These are phyloP conservation scores for Ceratitis capitata DNA, from an alignment of 1,140 invertebrate species.

Conservation along the genomic window DNA sequence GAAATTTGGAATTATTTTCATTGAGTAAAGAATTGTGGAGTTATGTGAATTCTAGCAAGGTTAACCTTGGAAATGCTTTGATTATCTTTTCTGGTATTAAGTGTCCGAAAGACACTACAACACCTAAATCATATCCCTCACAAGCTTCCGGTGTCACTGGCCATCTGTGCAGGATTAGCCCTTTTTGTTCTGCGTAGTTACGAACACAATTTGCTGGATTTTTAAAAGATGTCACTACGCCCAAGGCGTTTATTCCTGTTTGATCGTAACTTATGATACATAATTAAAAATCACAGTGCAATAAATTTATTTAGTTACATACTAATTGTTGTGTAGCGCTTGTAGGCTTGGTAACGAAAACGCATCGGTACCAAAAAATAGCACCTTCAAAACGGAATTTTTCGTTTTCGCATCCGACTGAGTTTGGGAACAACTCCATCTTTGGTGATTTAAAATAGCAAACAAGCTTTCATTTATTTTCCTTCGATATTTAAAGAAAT, in stretches of 20 bases:
- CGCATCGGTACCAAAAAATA: conserved; percentile 77
- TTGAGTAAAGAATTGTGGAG: too few relatives aligned
- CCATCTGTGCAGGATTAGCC: conserved; percentile 70
- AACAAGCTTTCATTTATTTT: conserved; percentile 11
- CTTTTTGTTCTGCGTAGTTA: conserved; percentile 57
- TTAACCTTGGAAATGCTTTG: conserved; percentile 72
- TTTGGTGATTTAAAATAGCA: not conserved
- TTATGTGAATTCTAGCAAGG: too few relatives aligned
- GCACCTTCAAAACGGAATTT: conserved; percentile 66
- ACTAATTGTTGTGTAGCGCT: conserved; percentile 64
- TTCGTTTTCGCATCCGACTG: not conserved
- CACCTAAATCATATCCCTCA: conserved; percentile 71
- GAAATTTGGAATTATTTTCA: conserved; percentile 54
- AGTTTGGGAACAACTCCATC: not conserved
- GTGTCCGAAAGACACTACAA: conserved; percentile 79
- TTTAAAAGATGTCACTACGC: conserved; percentile 71
- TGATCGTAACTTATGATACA: not conserved
- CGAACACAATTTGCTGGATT: conserved; percentile 68
- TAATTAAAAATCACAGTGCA: not conserved
- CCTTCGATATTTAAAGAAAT: conserved; percentile 46
- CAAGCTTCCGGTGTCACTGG: conserved; percentile 63
- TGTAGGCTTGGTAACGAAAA: conserved; percentile 74
- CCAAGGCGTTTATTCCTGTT: conserved; percentile 48
- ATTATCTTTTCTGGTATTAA: conserved; percentile 75
- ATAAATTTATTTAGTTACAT: not conserved